Evolutionary conservation across 2,888 invertebrate species (phyloP).

Genomic region (Clanis bilineata): DNA sequence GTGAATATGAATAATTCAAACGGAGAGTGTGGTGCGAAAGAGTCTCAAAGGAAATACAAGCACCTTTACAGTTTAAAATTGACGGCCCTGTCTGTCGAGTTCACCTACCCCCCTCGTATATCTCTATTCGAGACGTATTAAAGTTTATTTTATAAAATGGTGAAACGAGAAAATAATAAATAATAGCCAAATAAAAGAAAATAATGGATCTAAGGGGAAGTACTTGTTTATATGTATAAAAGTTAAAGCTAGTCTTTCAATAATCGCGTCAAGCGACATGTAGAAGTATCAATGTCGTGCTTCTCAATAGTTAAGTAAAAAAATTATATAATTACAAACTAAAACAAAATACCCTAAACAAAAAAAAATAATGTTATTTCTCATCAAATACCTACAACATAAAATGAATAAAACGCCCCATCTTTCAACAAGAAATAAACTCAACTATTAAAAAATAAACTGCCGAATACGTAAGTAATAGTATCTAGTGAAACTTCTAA

Average conservation of each 20-base stretch:
- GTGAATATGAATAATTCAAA: slow-evolving; percentile 72
- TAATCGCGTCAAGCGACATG: too few species aligned
- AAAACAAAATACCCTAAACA: neutral
- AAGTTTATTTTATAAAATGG: neutral
- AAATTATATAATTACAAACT: neutral
- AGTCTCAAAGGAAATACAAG: slow-evolving; percentile 72
- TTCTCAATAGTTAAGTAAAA: neutral
- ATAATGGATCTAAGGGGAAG: too few species aligned
- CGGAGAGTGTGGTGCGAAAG: slow-evolving; percentile 61
- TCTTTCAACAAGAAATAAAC: neutral
- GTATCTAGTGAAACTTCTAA: slow-evolving; percentile 31
- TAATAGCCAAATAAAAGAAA: too few species aligned
- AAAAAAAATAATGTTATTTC: neutral
- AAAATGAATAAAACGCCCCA: neutral
- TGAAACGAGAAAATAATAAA: neutral
- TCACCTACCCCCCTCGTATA: slow-evolving; percentile 7
- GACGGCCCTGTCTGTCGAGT: slow-evolving; percentile 46
- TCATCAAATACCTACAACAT: neutral
- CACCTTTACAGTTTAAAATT: slow-evolving; percentile 68
- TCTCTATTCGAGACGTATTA: slow-evolving; percentile 1
- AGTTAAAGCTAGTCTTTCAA: too few species aligned
- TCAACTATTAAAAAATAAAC: neutral
- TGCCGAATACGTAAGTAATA: neutral
- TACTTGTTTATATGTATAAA: too few species aligned
- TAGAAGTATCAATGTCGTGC: too few species aligned